Evolutionary conservation across 2,888 invertebrate genomes (phyloP), one percentile per base, ranked within the genome.

Genomic region (Pheosia tremula): DNA sequence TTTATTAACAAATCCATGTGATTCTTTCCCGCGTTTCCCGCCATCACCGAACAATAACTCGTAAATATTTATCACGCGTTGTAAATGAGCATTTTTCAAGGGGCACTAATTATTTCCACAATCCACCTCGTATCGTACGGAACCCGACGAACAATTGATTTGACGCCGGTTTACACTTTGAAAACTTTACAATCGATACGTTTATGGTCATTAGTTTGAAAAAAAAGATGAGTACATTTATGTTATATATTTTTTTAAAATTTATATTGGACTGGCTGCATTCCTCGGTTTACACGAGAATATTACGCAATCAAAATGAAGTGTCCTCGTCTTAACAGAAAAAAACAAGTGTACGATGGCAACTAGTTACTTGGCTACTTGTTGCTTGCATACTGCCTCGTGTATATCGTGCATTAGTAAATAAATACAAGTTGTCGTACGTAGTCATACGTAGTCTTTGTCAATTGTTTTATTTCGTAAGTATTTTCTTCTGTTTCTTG

Each of bases 21-120:
- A 82, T 74, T 80, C 82, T 82, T 82, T 75, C 81, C 55, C 55
- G 39, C 56, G 71, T 82, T 82, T 75, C 81, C 55, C 55, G 39
- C 56, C 72, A 79, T 78, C 78, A 71, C 77, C 66, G 87, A 92
- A 93, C 92, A 93, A 93, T 92, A 86, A 89, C 90, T 91, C 93
- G 89, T 93, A 93, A 93, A 93, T 80, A 84, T 92, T 93, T 93
- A 93, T 89, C 89, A 89, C 89, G 88, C 89, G 86, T 89, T 87
- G 85, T 89, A 90, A 92, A 91, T 90, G 87, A 86, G 84, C 77
- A 89, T 92, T 91, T 92, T 92, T 91, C 85, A 90, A 88, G 84
- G 81, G 84, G 85, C 87, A 89, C 90, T 93, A 93, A 93, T 93
- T 92, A 91, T 92, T 92, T 90, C 85, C 85, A 89, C 90, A 86